Evolutionary conservation across 2,888 invertebrate genomes (phyloP), one percentile per base, ranked within the genome.

Genomic region (Sarcophaga variegata): DNA sequence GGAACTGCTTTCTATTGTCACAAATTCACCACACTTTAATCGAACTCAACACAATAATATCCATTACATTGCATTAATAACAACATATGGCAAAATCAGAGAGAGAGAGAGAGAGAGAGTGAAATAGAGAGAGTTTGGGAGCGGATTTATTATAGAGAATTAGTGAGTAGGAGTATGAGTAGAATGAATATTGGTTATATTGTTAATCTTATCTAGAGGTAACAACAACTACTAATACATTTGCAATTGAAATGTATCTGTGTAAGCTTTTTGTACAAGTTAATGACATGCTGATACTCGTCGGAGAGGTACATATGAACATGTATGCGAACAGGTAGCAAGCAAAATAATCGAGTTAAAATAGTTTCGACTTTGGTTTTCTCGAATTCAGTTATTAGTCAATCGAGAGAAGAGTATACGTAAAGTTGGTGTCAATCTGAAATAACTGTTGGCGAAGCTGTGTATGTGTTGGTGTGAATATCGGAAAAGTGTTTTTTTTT

Each of bases 371-470:
- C 62, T 67, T 62, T 59, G 47, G 54, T 49, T 71, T 69, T 25
- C 66, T 72, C 77, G 20, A 66, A 17, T 72, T 67, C 49, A 47
- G 47, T 76, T 59, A 75, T 87, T 71, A 87, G 87, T 87, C 79
- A 76, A 79, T 63, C 71, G 75, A 87, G 87, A 84, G 87, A 87
- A 87, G 87, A 87, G 87, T 84, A 69, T 72, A 79, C 71, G 78
- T 79, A 67, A 79, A 87, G 87, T 82, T 81, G 49, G 60, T 71
- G 62, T 81, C 83, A 80, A 17, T 12, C 60, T 71, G 64, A 27
- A 54, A n/a, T 14, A 60, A 22, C 62, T 17, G 20, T 37, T 76
- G 25, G 66, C 49, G 54, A 8, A 54, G 2, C 54, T 37, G 37
- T 37, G 54, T 11, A 10, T 66, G 76, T 54, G 60, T 75, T 14